Evolutionary conservation across 2,888 invertebrate species (phyloP), one percentile per base, ranked within the genome.

Genomic region (Melinopterus prodromus): DNA sequence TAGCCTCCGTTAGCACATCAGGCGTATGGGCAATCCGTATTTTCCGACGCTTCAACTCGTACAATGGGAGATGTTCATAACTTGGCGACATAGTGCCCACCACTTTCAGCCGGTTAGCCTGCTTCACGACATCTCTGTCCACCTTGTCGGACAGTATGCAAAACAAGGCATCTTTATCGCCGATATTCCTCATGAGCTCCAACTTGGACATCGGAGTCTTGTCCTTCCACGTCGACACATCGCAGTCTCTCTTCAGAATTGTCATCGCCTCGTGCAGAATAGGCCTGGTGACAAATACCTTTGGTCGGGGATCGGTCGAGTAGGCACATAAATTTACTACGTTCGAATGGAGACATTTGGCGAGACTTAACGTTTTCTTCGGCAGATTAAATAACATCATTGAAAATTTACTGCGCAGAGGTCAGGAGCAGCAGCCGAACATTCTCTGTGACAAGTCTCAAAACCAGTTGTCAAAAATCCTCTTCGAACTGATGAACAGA

Each of bases 11-110:
- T 35, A 74, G 35, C 0, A 74, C 76, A 6, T 69, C 76, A 6
- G 74, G 74, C 6, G 74, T 74, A 15, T 74, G 74, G 9, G 74
- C 74, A 15, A 74, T 74, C 6, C 74, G 26, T 6, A 74, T 74
- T 74, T 74, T 74, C 7, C 74, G 74, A 6, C 74, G 35, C 35
- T 74, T 74, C 37, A 74, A 74, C 12, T 74, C 74, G 36, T 74
- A 74, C 15, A 74, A 37, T 7, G 74, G 74, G 35, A 74, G 35
- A 12, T 74, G 74, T 74, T 74, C 74, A 36, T n/a, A 74, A 74
- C 35, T 36, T 35, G 74, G 74, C 7, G 74, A 74, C 74, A 74
- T 74, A 6, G 74, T 74, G 6, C 74, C 74, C 2, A 74, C 74
- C 15, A 74, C 74, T 26, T 74, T 74, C n/a, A 74, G 37, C n/a